A percentile compares a stretch with the other conserved stretches of the same genome.
These are phyloP conservation scores for Craterocephalus amniculus DNA, from an alignment of 2,797 vertebrate species.

Conservation along the genomic window DNA sequence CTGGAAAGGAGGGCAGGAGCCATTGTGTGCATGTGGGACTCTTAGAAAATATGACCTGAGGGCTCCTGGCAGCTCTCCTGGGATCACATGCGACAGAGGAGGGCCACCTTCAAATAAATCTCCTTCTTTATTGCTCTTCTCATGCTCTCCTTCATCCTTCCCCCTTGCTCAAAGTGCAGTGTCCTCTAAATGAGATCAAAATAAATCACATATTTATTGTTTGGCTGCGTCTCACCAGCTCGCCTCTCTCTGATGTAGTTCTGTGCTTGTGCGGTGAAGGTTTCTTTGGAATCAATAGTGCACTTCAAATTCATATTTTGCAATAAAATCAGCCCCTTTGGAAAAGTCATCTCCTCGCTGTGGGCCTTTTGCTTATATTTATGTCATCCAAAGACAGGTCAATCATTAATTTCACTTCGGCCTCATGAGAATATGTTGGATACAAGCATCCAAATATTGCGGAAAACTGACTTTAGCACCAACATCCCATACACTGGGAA, in stretches of 20 bases:
- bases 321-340: conserved; percentile 36
- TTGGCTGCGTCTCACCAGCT: conserved; percentile 24
- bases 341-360: conserved; percentile 10
- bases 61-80: conserved; percentile 70
- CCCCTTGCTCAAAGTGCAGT: conserved; percentile 59
- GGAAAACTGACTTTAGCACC: neutral
- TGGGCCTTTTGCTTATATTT: conserved; percentile 25
- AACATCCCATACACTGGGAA: neutral
- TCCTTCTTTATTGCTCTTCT: conserved; percentile 74
- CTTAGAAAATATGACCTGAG: conserved; percentile 81
- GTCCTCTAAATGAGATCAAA: conserved; percentile 66
- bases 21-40: conserved; percentile 61
- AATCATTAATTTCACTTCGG: conserved; percentile 17
- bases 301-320: conserved; percentile 26
- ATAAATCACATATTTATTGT: conserved; percentile 79
- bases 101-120: conserved; percentile 81
- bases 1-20: conserved; percentile 58
- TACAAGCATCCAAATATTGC: neutral
- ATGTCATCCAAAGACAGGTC: conserved; percentile 7
- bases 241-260: conserved; percentile 12
- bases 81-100: conserved; percentile 78
- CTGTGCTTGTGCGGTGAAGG: conserved; percentile 28
- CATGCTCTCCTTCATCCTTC: conserved; percentile 50
- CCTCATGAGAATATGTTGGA: conserved; percentile 6
- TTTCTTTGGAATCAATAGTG: conserved; percentile 36